A percentile compares a stretch with the other conserved stretches of the same genome.
These are phyloP conservation scores for Perithous albicinctus DNA, from an alignment of 2,888 invertebrate species.

Conservation along the genomic window DNA sequence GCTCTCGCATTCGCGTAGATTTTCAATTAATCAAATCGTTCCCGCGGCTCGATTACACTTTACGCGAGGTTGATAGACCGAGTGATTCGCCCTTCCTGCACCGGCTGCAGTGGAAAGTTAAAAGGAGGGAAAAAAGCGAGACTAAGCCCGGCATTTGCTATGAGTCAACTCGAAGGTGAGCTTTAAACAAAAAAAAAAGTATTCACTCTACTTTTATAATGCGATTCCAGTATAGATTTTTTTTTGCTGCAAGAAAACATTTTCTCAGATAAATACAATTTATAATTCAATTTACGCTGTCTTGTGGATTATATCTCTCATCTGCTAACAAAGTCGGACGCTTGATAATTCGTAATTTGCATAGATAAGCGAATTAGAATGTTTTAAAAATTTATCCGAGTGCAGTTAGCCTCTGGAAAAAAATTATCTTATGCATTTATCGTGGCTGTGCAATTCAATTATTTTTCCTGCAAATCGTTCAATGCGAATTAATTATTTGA, in stretches of 20 bases:
- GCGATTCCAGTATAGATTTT: not conserved
- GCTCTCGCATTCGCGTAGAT: not conserved
- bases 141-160: too few relatives aligned
- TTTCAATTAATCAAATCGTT: conserved; percentile 35
- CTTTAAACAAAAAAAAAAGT: not conserved
- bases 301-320: not conserved
- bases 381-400: conserved; percentile 30
- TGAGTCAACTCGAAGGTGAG: not conserved
- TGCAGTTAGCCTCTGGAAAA: conserved; percentile 17
- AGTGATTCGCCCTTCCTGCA: not conserved
- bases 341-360: conserved; percentile 43
- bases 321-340: not conserved
- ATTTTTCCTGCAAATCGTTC: conserved; percentile 8
- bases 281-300: not conserved
- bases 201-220: not conserved
- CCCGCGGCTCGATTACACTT: conserved; percentile 13
- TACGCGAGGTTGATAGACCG: not conserved
- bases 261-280: not conserved
- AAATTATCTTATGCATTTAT: conserved; percentile 24
- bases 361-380: conserved; percentile 25
- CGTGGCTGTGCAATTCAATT: conserved; percentile 26
- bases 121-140: not conserved
- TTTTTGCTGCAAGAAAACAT: too few relatives aligned
- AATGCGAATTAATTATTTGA: conserved; percentile 42
- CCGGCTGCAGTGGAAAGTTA: not conserved